These are phyloP conservation scores for Chrysodeixis includens DNA, from an alignment of 2,888 invertebrate genomes.

Conservation along the genomic window DNA sequence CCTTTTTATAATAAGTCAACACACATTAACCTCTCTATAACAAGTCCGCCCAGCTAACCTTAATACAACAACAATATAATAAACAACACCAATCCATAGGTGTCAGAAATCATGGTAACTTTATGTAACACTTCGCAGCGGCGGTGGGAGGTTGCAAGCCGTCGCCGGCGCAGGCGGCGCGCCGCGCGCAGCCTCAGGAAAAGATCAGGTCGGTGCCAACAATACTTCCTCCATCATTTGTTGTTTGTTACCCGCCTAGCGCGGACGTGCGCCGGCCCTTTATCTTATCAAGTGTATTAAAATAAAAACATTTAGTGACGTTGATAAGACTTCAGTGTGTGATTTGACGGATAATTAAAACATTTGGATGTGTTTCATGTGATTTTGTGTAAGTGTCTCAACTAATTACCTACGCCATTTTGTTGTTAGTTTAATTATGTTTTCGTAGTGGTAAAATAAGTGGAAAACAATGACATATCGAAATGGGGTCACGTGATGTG, in stretches of 20 bases:
- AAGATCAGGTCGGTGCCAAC: constrained; percentile 80
- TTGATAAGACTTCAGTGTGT: constrained; percentile 47
- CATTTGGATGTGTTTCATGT: constrained; percentile 51
- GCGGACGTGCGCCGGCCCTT: constrained; percentile 67
- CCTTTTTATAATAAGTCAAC: too few species aligned
- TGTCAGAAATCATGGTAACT: constrained; percentile 68
- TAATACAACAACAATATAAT: too few species aligned
- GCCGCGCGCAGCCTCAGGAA: constrained; percentile 79
- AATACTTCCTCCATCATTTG: constrained; percentile 80
- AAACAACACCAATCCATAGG: constrained; percentile 32
- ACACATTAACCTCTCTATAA: too few species aligned
- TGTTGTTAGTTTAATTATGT: neutral
- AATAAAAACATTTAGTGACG: constrained; percentile 47
- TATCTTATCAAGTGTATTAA: constrained; percentile 46
- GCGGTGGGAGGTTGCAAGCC: constrained; percentile 82
- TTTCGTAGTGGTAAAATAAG: neutral
- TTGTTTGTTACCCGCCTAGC: constrained; percentile 65
- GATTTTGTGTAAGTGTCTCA: constrained; percentile 59
- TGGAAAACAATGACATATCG: neutral
- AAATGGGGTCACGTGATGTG: neutral
- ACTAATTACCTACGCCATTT: neutral
- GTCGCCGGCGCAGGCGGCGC: constrained; percentile 81
- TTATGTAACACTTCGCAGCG: constrained; percentile 82
- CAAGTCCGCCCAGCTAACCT: too few species aligned
- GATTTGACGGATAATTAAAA: constrained; percentile 51